Evolutionary conservation across 2,888 invertebrate genomes (phyloP).

Genomic region (Aethes cnicana): DNA sequence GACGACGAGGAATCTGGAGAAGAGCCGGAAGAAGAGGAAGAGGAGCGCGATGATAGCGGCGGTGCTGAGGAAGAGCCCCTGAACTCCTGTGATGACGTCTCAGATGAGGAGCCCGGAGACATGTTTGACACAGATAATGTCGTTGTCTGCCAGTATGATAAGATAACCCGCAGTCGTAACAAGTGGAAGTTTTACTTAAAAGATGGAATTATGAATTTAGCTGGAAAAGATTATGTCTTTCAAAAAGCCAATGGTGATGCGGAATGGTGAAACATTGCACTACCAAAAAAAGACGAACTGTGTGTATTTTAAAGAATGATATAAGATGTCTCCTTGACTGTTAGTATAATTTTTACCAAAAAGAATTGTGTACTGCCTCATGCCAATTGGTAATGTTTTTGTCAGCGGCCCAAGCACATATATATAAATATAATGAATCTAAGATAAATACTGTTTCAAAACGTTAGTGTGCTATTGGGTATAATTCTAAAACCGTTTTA

Average conservation of each 20-base stretch:
- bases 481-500: no score
- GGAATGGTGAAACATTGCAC: slow-evolving; percentile 90
- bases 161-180: slow-evolving; percentile 98
- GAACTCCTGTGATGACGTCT: slow-evolving; percentile 98
- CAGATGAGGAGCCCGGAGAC: slow-evolving; percentile 96
- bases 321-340: slow-evolving; percentile 58
- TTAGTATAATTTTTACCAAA: slow-evolving; percentile 47
- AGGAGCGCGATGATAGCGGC: slow-evolving; percentile 86
- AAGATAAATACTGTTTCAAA: no score
- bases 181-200: slow-evolving; percentile 99
- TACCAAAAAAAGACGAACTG: slow-evolving; percentile 49
- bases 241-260: slow-evolving; percentile 99
- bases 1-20: slow-evolving; percentile 91
- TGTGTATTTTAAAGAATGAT: slow-evolving; percentile 63
- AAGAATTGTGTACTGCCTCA: slow-evolving; percentile 36
- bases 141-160: slow-evolving; percentile 99
- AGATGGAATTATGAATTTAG: slow-evolving; percentile 99
- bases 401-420: no score
- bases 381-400: slow-evolving; percentile 6
- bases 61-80: slow-evolving; percentile 92
- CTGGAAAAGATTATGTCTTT: slow-evolving; percentile 98
- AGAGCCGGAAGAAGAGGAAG: slow-evolving; percentile 84
- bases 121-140: slow-evolving; percentile 99
- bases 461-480: no score
- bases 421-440: no score